These are phyloP conservation scores for Buceros bicornis DNA, from an alignment of 2,797 vertebrate species.

Conservation along the genomic window DNA sequence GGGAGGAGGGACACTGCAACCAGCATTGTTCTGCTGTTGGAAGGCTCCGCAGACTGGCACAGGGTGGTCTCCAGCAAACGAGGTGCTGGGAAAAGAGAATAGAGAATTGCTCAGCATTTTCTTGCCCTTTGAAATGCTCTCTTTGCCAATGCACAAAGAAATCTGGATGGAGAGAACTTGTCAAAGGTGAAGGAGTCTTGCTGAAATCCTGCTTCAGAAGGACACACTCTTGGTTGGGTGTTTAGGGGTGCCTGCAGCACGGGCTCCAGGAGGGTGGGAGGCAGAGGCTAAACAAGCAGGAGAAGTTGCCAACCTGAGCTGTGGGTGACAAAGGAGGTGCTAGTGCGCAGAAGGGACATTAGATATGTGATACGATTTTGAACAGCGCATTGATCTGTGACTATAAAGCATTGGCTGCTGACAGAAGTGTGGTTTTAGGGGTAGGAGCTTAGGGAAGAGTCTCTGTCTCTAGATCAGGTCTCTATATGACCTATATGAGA, in stretches of 20 bases:
- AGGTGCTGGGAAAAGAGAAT: background rate
- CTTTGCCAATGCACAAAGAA: background rate
- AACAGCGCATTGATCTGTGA: background rate
- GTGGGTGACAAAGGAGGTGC: background rate
- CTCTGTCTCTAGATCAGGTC: fast-evolving
- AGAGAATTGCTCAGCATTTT: background rate
- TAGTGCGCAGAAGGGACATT: background rate
- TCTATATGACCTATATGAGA: fast-evolving
- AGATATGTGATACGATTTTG: background rate
- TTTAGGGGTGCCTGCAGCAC: fast-evolving
- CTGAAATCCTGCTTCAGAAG: background rate
- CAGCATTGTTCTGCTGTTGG: background rate
- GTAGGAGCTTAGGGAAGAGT: background rate
- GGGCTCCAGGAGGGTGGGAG: background rate
- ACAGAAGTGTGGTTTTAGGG: background rate
- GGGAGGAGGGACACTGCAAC: fast-evolving
- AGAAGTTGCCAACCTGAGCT: background rate
- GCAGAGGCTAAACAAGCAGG: background rate
- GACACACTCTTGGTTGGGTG: fast-evolving
- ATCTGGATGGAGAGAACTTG: background rate
- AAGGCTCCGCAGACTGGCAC: background rate
- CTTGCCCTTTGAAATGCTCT: background rate
- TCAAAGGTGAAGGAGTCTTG: background rate
- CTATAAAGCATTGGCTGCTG: background rate
- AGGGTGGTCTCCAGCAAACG: background rate